Evolutionary conservation across 2,797 vertebrate species (phyloP).

Genomic region (Pseudochirops corinnae): DNA sequence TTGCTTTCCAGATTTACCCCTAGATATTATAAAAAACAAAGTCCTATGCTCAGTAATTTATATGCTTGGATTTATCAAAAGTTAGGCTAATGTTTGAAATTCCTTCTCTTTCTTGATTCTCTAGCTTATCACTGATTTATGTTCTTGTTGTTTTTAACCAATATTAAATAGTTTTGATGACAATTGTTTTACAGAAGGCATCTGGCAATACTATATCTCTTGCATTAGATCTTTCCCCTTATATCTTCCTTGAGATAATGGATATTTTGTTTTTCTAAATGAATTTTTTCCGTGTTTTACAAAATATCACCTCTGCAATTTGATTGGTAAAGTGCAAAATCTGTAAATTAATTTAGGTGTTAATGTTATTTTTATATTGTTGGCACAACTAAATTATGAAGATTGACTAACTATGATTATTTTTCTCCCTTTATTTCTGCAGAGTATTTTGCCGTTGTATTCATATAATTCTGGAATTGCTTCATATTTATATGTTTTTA

Average conservation of each 20-base stretch:
- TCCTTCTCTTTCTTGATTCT: neutral
- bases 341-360: neutral
- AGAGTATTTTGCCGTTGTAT: neutral
- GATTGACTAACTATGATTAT: neutral
- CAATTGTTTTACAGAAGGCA: neutral
- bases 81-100: neutral
- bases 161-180: neutral
- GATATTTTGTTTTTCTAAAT: neutral
- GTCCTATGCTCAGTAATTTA: neutral
- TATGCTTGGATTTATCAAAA: neutral
- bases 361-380: neutral
- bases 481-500: neutral
- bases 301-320: neutral
- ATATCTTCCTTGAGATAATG: neutral
- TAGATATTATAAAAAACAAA: neutral
- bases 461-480: neutral
- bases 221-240: neutral
- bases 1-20: neutral
- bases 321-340: neutral
- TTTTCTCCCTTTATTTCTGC: neutral
- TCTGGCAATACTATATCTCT: neutral
- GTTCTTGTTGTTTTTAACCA: neutral
- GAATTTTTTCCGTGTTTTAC: neutral
- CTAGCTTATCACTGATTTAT: neutral
- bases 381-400: neutral